Evolutionary conservation across 1,140 invertebrate species (phyloP), one percentile per base, ranked within the genome.

Genomic region (Drosophila lacteicornis): DNA sequence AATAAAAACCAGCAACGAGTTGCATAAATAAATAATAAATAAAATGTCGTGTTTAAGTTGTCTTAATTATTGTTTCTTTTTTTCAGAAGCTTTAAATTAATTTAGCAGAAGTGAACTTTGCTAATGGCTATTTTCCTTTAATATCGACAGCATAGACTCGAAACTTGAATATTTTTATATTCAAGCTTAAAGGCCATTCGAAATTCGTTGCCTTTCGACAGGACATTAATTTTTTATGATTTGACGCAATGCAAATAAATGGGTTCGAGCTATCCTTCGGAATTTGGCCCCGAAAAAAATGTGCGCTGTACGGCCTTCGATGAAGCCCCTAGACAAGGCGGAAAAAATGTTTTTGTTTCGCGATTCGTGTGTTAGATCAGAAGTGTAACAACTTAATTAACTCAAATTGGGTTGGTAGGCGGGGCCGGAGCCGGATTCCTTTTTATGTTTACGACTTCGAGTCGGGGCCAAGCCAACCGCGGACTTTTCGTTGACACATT

Each of bases 331-430:
- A 51, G 57, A 19, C 36, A 46, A 45, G 13, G 36, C 36, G 8
- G 27, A 59, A 40, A 42, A 49, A 55, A 22, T 47, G 40, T 50
- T 47, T 71, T 55, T 56, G 45, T 43, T 75, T 67, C 36, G 55
- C 55, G 81, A 80, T 85, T 78, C 67, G 60, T 66, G 68, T 50
- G 74, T 70, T 63, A 81, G 74, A 84, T 78, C 81, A 68, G 33
- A 80, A 81, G 76, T 84, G 69, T 78, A 75, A 65, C 61, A 49
- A 63, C 76, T 87, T 90, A 84, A 84, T 88, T 88, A 88, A 88
- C 81, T 88, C 83, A 80, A 88, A 88, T 88, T 78, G 68, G 67
- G 59, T 65, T 71, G 68, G 36, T 53, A 51, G 62, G 33, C 43
- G 53, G 42, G 25, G 12, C 58, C 65, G 19, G 1, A 22, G 19